Evolutionary conservation across 2,113 vertebrate genomes (phyloP).

Genomic region (Sapayoa aenigma): DNA sequence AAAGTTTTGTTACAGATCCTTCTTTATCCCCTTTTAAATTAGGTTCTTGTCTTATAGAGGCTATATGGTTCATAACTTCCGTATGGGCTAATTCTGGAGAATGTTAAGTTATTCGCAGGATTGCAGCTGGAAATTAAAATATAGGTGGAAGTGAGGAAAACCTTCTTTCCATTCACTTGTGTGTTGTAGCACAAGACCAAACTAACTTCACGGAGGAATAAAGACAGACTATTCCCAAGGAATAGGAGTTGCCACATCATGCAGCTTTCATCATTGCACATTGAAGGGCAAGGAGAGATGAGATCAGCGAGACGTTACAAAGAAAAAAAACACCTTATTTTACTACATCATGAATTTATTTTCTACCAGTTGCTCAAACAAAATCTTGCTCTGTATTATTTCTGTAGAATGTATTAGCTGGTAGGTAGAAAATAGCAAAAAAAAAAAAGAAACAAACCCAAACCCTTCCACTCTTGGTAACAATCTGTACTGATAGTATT

Average conservation of each 20-base stretch:
- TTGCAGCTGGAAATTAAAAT: not conserved
- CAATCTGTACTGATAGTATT: slow-evolving; percentile 18
- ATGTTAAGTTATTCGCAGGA: not conserved
- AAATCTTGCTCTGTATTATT: not conserved
- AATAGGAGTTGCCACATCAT: slow-evolving; percentile 13
- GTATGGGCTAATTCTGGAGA: not conserved
- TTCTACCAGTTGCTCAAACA: not conserved
- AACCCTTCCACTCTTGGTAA: not conserved
- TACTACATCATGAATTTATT: not conserved
- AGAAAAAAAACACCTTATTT: not conserved
- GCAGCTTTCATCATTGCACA: slow-evolving; percentile 40
- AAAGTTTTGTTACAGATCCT: not conserved
- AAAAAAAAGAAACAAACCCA: not conserved
- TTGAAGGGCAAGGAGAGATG: slow-evolving; percentile 8
- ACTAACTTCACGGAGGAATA: not conserved
- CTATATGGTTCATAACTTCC: not conserved
- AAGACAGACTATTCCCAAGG: slow-evolving; percentile 32
- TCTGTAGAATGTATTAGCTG: not conserved
- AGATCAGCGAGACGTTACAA: not conserved
- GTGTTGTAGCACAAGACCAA: not conserved
- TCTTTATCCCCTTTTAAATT: not conserved
- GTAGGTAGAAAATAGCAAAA: not conserved
- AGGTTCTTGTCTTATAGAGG: not conserved
- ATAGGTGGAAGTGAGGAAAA: not conserved
- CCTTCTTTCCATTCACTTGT: not conserved